These are phyloP conservation scores for Hyphantria cunea DNA, from an alignment of 1,140 invertebrate genomes.

Conservation along the genomic window DNA sequence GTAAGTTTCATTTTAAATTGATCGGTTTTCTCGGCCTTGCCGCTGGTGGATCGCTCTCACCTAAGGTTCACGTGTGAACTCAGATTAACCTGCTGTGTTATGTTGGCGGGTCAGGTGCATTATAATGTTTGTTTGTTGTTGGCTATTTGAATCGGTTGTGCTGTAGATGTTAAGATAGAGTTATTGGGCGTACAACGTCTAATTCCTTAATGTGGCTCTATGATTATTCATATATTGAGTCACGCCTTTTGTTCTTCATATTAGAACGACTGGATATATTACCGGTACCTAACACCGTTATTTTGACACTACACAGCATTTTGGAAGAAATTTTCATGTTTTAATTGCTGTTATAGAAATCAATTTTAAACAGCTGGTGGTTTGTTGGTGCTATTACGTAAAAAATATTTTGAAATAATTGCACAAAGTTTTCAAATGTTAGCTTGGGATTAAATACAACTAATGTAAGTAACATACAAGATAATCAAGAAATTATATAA, in stretches of 20 bases:
- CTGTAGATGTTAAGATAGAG: slow-evolving; percentile 58
- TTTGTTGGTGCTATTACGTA: no score
- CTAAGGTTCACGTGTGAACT: slow-evolving; percentile 78
- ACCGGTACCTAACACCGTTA: no score
- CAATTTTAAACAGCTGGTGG: no score
- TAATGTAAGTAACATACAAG: not conserved
- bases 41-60: slow-evolving; percentile 77
- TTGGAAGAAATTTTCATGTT: no score
- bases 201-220: slow-evolving; percentile 71
- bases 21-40: slow-evolving; percentile 68
- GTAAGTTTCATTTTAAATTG: slow-evolving; percentile 55
- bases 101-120: slow-evolving; percentile 66
- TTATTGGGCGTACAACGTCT: slow-evolving; percentile 65
- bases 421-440: no score
- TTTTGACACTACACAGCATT: no score
- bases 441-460: no score
- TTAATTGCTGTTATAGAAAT: no score
- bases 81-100: slow-evolving; percentile 74
- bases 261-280: no score
- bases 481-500: no score
- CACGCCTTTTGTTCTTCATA: slow-evolving; percentile 57
- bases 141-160: slow-evolving; percentile 65
- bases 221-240: slow-evolving; percentile 58
- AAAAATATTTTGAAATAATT: no score
- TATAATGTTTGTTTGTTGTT: slow-evolving; percentile 47